Evolutionary conservation across 2,888 invertebrate species (phyloP), one percentile per base, ranked within the genome.

Genomic region (Nephrotoma appendiculata): DNA sequence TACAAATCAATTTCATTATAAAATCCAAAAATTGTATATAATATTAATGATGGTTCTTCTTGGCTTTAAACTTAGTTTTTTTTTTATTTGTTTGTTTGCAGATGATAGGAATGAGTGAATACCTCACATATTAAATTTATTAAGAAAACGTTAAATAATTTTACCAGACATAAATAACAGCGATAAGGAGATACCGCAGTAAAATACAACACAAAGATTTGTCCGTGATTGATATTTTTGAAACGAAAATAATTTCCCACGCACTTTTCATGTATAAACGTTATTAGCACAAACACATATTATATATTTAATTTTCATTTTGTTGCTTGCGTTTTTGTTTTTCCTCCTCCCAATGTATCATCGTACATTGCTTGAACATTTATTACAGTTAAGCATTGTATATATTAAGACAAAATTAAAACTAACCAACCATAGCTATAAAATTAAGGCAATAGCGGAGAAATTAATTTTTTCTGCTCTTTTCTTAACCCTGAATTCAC

Each of bases 191-290:
- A 71, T 71, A 71, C 71, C 71, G 71, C 71, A 71, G 31, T 71
- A 31, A 71, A 6, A 52, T 15, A 6, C 31, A 71, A 31, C 19
- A 71, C 71, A 71, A 71, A 71, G 71, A 71, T 71, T 71, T 71
- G 71, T 71, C 84, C 84, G 84, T 84, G 84, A 84, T 84, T 84
- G 84, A 84, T 84, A 84, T 84, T 84, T 84, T 84, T 84, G 42
- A n/a, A 84, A 84, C 84, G 84, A 84, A 84, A 84, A 84, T 84
- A 84, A 84, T 84, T 84, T 84, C 84, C 84, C 84, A 84, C 84
- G 84, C 84, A 84, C 43, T 84, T 41, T 84, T 84, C 84, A 84
- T 84, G 84, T 84, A 84, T 84, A 41, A 84, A 42, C 84, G 41
- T 84, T 84, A 84, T 84, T 42, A 42, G 42, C 71, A 71, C 71